Evolutionary conservation across 2,797 vertebrate species (phyloP).

Genomic region (Triplophysa yarkandensis): DNA sequence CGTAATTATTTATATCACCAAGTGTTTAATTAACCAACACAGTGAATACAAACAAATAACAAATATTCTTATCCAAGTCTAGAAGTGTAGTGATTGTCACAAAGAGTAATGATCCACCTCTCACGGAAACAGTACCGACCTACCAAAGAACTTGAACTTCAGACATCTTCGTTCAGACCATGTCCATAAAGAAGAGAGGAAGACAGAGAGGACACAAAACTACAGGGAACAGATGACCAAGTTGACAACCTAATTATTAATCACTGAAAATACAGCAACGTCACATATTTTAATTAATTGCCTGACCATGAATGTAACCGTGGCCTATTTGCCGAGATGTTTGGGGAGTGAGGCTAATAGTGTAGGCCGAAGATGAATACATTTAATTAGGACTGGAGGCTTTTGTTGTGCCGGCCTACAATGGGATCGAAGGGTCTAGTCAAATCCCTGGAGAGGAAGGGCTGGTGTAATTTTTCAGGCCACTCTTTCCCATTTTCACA

Average conservation of each 20-base stretch:
- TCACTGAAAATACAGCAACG: slow-evolving; percentile 65
- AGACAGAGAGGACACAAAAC: slow-evolving; percentile 25
- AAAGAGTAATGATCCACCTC: no score
- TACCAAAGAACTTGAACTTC: neutral
- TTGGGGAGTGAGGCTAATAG: slow-evolving; percentile 63
- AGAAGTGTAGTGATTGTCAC: no score
- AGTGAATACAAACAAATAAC: no score
- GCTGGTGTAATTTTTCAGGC: slow-evolving; percentile 57
- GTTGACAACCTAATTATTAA: slow-evolving; percentile 59
- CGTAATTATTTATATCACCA: no score
- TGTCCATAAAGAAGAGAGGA: slow-evolving; percentile 22
- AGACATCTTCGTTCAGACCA: neutral
- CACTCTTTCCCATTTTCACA: slow-evolving; percentile 61
- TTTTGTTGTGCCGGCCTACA: slow-evolving; percentile 59
- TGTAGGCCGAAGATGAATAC: slow-evolving; percentile 50
- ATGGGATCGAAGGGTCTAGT: slow-evolving; percentile 57
- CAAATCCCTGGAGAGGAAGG: slow-evolving; percentile 54
- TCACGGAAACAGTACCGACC: no score
- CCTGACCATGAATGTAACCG: slow-evolving; percentile 61
- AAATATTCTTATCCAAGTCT: no score
- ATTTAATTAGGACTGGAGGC: slow-evolving; percentile 72
- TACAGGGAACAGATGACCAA: slow-evolving; percentile 37
- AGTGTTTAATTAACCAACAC: no score
- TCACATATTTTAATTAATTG: slow-evolving; percentile 74
- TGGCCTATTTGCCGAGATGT: slow-evolving; percentile 72